Evolutionary conservation across 2,888 invertebrate species (phyloP), one percentile per base, ranked within the genome.

Genomic region (Heteromurus nitidus): DNA sequence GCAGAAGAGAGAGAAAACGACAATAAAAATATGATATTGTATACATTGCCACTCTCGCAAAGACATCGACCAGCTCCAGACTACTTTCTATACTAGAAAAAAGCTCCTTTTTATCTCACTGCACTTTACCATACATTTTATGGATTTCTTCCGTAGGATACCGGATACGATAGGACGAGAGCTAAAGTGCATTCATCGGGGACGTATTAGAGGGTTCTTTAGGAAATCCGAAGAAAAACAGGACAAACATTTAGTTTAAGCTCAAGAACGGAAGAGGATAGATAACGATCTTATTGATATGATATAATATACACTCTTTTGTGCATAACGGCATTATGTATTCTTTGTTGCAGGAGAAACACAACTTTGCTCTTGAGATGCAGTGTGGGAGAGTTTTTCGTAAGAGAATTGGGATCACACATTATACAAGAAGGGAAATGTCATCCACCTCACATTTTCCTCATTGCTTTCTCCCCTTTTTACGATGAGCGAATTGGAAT

Each of bases 71-170:
- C 7, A 36, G 13, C 13, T 36, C 13, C 36, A 13, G 36, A 36
- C 7, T n/a, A 16, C 47, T 16, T 47, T 47, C 11, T 47, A 47
- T 16, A 13, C 11, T n/a, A n/a, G n/a, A n/a, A n/a, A n/a, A n/a
- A n/a, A 47, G 3, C n/a, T 47, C n/a, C 5, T 5, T 47, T 22
- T 55, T 55, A 62, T 31, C 36, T 30, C 30, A 31, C 3, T 62
- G 62, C 62, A 62, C 62, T 65, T 65, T 44, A 22, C 65, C 22
- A 22, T 44, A n/a, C n/a, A 24, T 55, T 55, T 55, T 55, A 55
- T 55, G 22, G 26, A 18, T 5, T 50, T 50, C n/a, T 53, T 53
- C 18, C 18, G 11, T n/a, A n/a, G n/a, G n/a, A n/a, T n/a, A n/a
- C n/a, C n/a, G n/a, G n/a, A n/a, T n/a, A n/a, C n/a, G n/a, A n/a